Conservation (phyloP, 2,797 vertebrate species). For the Cottoperca gobio region DNA sequence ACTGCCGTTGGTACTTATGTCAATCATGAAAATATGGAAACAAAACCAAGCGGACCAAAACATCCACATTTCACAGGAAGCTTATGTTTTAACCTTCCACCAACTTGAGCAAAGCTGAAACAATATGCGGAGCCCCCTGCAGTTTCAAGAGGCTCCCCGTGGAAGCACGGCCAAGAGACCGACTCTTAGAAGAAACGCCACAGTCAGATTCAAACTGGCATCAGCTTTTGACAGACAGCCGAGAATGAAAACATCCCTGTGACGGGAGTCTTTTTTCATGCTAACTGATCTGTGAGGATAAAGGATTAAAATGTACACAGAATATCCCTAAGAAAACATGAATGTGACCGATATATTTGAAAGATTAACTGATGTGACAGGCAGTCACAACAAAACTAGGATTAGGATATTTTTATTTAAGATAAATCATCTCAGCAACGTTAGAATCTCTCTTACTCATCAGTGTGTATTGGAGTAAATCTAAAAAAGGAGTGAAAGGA, state of each 20-base stretch:
- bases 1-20: neutral
- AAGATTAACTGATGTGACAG: constrained; percentile 20
- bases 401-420: constrained; percentile 6
- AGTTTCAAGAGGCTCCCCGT: constrained; percentile 41
- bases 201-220: constrained; percentile 43
- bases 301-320: constrained; percentile 24
- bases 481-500: constrained; percentile 1
- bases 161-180: constrained; percentile 34
- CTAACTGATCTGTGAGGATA: constrained; percentile 28
- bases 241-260: constrained; percentile 31
- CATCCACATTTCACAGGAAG: constrained; percentile 20
- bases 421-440: constrained; percentile 5
- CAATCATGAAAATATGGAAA: neutral
- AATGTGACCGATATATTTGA: constrained; percentile 23
- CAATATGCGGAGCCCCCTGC: constrained; percentile 47
- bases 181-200: constrained; percentile 45
- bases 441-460: constrained; percentile 4
- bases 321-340: constrained; percentile 31
- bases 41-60: neutral
- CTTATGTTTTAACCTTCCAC: constrained; percentile 21
- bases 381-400: constrained; percentile 1
- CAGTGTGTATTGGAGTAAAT: constrained; percentile 10
- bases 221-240: constrained; percentile 56
- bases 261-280: constrained; percentile 26
- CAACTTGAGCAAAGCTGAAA: constrained; percentile 43